Evolutionary conservation across 1,140 invertebrate genomes (phyloP).

Genomic region (Cherax destructor): DNA sequence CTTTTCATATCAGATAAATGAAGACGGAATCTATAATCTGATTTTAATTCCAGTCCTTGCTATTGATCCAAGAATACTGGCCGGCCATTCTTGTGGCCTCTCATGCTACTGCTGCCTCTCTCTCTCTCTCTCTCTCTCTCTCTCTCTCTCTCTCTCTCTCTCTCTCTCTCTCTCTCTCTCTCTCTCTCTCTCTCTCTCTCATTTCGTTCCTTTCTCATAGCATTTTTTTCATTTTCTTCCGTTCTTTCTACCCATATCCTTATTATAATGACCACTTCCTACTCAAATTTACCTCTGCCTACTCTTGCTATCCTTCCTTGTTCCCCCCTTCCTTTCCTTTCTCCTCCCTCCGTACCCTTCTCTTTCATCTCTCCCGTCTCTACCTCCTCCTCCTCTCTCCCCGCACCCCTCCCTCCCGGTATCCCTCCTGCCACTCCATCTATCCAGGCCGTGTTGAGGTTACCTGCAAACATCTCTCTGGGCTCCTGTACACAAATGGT

Average conservation of each 20-base stretch:
- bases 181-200: background rate
- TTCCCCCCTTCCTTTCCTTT: background rate
- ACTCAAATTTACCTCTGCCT: background rate
- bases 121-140: background rate
- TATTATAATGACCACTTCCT: background rate
- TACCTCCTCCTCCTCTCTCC: background rate
- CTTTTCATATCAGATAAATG: slow-evolving; percentile 39
- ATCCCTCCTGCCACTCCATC: background rate
- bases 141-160: background rate
- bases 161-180: background rate
- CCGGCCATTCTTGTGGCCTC: background rate
- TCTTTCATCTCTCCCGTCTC: background rate
- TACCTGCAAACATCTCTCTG: slow-evolving; percentile 44
- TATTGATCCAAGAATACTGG: slow-evolving; percentile 36
- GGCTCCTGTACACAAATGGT: slow-evolving; percentile 8
- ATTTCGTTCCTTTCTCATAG: background rate
- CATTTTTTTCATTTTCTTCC: background rate
- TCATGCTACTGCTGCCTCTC: no score
- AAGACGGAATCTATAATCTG: slow-evolving; percentile 48
- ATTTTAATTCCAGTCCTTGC: slow-evolving; percentile 44
- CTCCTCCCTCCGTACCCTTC: background rate
- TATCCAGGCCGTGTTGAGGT: background rate
- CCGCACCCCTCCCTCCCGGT: background rate
- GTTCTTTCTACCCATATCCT: background rate
- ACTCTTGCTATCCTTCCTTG: background rate